Conservation (phyloP, 2,888 invertebrate species). For the Vanessa cardui region DNA sequence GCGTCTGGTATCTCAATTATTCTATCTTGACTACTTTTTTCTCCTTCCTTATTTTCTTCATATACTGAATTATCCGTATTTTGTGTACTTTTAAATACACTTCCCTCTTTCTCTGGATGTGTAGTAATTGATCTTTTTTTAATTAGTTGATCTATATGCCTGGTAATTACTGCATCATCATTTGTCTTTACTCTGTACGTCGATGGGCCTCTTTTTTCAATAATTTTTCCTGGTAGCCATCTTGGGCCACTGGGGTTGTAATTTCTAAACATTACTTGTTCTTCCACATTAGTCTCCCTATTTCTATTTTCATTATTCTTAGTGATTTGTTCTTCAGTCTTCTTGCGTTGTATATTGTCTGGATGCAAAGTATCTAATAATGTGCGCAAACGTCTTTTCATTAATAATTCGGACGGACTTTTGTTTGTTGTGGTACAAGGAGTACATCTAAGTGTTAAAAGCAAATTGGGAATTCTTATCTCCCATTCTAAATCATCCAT, state of each 20-base stretch:
- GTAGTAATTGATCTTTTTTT: neutral
- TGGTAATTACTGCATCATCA: slow-evolving; percentile 11
- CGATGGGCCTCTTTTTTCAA: slow-evolving; percentile 22
- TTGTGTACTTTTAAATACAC: neutral
- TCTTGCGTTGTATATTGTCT: slow-evolving; percentile 19
- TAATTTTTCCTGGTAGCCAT: slow-evolving; percentile 14
- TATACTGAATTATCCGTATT: neutral
- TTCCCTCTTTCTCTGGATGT: slow-evolving; percentile 6
- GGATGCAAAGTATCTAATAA: slow-evolving; percentile 31
- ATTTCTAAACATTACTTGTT: slow-evolving; percentile 16
- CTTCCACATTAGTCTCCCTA: slow-evolving; percentile 24
- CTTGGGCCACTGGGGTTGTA: slow-evolving; percentile 17
- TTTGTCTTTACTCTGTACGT: slow-evolving; percentile 18
- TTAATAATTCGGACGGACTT: slow-evolving; percentile 33
- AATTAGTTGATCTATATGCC: slow-evolving; percentile 28
- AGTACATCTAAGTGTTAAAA: slow-evolving; percentile 16
- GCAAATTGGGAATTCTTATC: slow-evolving; percentile 23
- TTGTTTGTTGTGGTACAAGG: slow-evolving; percentile 33
- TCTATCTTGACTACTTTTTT: slow-evolving; percentile 7
- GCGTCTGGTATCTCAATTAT: slow-evolving; percentile 24
- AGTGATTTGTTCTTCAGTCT: slow-evolving; percentile 22
- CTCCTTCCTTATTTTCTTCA: slow-evolving; percentile 1
- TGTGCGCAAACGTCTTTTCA: slow-evolving; percentile 32
- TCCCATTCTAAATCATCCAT: slow-evolving; percentile 35
- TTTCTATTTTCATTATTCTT: slow-evolving; percentile 19